A percentile compares a stretch with the other conserved stretches of the same genome.
phyloP scores from a whole-genome alignment of 2,888 invertebrate species.

The Dicroscelio sp. region DNA sequence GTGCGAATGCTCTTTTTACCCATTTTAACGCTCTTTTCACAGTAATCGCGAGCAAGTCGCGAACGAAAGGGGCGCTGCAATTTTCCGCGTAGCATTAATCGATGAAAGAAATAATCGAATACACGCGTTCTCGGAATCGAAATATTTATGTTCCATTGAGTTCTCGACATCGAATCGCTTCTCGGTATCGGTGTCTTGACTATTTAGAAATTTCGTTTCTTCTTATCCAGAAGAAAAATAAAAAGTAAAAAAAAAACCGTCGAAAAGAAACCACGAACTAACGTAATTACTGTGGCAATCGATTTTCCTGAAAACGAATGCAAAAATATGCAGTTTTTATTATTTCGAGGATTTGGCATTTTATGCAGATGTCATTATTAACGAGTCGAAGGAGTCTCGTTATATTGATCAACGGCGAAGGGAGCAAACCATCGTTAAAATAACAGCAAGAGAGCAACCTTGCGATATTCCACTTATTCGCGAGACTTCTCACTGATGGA shows the following conservation, averaged over 20 bases:
- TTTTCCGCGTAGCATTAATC: slow-evolving; percentile 64
- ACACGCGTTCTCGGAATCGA: slow-evolving; percentile 50
- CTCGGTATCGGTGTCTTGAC: slow-evolving; percentile 30
- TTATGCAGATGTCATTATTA: slow-evolving; percentile 77
- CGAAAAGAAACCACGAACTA: neutral
- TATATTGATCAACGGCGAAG: slow-evolving; percentile 86
- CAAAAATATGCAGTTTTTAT: slow-evolving; percentile 69
- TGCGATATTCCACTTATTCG: slow-evolving; percentile 89
- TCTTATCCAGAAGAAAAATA: too few species aligned
- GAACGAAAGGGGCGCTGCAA: slow-evolving; percentile 27
- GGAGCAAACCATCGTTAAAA: slow-evolving; percentile 84
- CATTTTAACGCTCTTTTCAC: slow-evolving; percentile 51
- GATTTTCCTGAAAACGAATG: slow-evolving; percentile 45
- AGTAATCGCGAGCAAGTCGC: slow-evolving; percentile 27
- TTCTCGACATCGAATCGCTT: slow-evolving; percentile 27
- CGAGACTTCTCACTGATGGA: slow-evolving; percentile 82
- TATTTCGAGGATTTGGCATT: slow-evolving; percentile 66
- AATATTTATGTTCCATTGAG: slow-evolving; percentile 56
- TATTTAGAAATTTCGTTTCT: slow-evolving; percentile 19
- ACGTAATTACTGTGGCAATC: neutral
- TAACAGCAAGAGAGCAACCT: slow-evolving; percentile 90
- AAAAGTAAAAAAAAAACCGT: too few species aligned
- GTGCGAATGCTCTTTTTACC: neutral
- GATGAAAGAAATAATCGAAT: slow-evolving; percentile 47
- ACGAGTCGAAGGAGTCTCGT: slow-evolving; percentile 84